These are phyloP conservation scores for Tetrax tetrax DNA, from an alignment of 2,113 vertebrate genomes.

Conservation along the genomic window DNA sequence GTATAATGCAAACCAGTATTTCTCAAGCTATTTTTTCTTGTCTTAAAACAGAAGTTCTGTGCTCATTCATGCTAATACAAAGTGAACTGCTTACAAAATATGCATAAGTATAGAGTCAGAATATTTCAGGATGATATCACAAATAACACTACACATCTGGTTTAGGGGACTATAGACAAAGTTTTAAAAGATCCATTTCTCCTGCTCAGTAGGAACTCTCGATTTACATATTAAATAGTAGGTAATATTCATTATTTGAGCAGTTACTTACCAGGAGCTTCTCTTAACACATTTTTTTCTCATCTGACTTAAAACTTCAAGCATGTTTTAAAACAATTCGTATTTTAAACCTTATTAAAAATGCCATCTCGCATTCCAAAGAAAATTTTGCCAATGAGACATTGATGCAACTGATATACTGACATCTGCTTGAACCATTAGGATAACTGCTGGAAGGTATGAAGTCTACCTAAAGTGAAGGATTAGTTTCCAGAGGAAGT, in stretches of 20 bases:
- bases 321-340: not conserved
- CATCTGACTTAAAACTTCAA: not conserved
- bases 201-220: not conserved
- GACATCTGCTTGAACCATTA: not conserved
- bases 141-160: not conserved
- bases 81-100: not conserved
- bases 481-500: not conserved
- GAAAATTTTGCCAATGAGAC: not conserved
- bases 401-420: not conserved
- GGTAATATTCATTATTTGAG: not conserved
- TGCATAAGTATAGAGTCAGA: not conserved
- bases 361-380: not conserved
- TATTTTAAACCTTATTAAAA: not conserved
- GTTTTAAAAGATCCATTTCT: not conserved
- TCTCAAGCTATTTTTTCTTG: slow-evolving; percentile 15
- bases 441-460: not conserved
- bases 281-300: not conserved
- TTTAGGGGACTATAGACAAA: not conserved
- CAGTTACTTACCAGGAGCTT: not conserved
- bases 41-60: slow-evolving; percentile 6
- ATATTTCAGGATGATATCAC: not conserved
- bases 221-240: not conserved
- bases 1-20: slow-evolving; percentile 41
- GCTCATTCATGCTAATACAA: not conserved
- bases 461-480: not conserved